These are phyloP conservation scores for Pyrocephalus nanus DNA, from an alignment of 2,797 vertebrate genomes.

Conservation along the genomic window DNA sequence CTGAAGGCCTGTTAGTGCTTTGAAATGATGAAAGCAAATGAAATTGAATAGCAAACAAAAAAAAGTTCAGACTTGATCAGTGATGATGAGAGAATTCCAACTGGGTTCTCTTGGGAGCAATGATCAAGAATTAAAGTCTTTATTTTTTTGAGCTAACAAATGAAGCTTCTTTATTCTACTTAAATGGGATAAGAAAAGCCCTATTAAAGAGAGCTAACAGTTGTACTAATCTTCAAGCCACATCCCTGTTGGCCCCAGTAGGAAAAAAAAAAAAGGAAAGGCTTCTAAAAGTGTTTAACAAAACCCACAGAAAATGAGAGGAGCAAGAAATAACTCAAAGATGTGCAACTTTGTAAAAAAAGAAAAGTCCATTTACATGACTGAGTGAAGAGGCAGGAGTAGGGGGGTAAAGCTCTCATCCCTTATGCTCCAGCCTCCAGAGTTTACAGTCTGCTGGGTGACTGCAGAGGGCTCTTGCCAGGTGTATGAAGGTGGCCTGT, in stretches of 20 bases:
- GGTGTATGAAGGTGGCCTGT: background rate
- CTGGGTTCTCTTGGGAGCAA: constrained; percentile 62
- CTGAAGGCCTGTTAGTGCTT: constrained; percentile 63
- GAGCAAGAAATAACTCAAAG: background rate
- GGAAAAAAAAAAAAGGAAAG: background rate
- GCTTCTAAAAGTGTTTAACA: constrained; percentile 13
- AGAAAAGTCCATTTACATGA: background rate
- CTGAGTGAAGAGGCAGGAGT: background rate
- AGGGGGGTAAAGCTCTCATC: background rate
- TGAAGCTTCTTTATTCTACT: constrained; percentile 64
- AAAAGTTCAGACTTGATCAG: constrained; percentile 66
- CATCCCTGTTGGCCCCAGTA: constrained; percentile 7
- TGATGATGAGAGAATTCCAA: constrained; percentile 71
- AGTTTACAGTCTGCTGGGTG: background rate
- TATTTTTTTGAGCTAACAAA: constrained; percentile 66
- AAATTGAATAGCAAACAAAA: constrained; percentile 76
- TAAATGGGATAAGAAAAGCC: constrained; percentile 63
- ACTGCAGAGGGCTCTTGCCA: background rate
- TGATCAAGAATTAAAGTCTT: constrained; percentile 69
- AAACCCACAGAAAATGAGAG: background rate
- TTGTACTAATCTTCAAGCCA: constrained; percentile 33
- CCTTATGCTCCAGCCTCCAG: accelerated
- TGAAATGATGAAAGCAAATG: constrained; percentile 73
- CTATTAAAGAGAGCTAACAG: constrained; percentile 59
- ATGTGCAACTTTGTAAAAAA: background rate